phyloP scores from a whole-genome alignment of 2,797 vertebrate species.

The Bothrops alternatus region DNA sequence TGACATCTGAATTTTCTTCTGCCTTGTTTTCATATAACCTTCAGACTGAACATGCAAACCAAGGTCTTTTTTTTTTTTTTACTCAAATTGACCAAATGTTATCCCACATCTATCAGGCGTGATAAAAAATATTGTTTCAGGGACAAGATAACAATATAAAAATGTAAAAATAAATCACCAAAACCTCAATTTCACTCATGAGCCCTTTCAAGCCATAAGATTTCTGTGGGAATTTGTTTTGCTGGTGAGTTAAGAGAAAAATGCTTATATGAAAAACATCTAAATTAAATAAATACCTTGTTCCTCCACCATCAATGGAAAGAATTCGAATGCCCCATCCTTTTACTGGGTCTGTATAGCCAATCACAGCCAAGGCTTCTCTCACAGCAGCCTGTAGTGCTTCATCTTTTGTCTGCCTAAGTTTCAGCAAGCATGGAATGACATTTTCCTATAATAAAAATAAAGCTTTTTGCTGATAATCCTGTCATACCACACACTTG shows the following conservation, averaged over 20 bases:
- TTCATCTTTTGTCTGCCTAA: slow-evolving; percentile 85
- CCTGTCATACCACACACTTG: not conserved
- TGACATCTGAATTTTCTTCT: not conserved
- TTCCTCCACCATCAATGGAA: slow-evolving; percentile 92
- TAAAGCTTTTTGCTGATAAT: slow-evolving; percentile 16
- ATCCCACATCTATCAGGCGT: not conserved
- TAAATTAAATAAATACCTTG: slow-evolving; percentile 66
- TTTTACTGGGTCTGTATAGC: slow-evolving; percentile 87
- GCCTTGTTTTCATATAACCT: not conserved
- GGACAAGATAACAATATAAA: not conserved
- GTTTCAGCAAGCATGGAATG: slow-evolving; percentile 85
- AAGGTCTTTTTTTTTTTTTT: not conserved
- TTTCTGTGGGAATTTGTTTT: not conserved
- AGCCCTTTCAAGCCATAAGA: slow-evolving; percentile 52
- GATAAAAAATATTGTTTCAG: not conserved
- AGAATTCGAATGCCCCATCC: slow-evolving; percentile 88
- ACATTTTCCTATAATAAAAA: slow-evolving; percentile 80
- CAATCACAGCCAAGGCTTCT: slow-evolving; percentile 88
- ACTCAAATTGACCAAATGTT: not conserved
- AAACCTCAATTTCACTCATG: not conserved
- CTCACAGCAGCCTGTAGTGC: slow-evolving; percentile 86
- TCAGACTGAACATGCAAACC: not conserved
- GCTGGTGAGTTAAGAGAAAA: not conserved
- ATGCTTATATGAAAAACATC: not conserved
- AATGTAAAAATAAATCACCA: not conserved